Base-by-base conservation (phyloP, 2,888 invertebrate genomes). In the Pyrochroa serraticornis region DNA sequence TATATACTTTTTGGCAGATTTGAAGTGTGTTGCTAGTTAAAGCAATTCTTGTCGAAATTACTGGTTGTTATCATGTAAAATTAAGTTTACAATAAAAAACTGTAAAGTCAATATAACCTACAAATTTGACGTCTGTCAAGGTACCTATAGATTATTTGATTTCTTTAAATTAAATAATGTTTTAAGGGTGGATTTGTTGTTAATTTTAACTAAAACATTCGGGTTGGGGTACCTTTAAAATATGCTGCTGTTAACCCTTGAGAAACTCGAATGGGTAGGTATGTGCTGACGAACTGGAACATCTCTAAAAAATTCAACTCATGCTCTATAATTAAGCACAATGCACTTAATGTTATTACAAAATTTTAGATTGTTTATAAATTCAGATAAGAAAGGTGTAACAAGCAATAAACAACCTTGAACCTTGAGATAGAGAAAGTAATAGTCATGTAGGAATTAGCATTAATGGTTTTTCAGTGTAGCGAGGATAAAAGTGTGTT, bases 201-300 rank as follows among this genome's bases (percentile, higher is more conserved):
- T n/a, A 46, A 46, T 13, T 30, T 9, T 12, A 36, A 7, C 37
- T 52, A 47, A 39, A 7, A 53, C 35, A 51, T 48, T 34, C 34
- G 33, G 37, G 9, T 43, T 34, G 43, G 52, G 66, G 68, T 80
- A 88, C 88, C 85, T 84, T 82, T 83, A 73, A 87, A 88, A 73
- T 88, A 89, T 47, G 84, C 78, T 67, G 85, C 85, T 36, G 87
- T 87, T 59, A 87, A 76, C 72, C 82, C 82, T 73, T 85, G 83
- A 48, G 86, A 82, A 64, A 87, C 76, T 74, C 82, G 79, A 68
- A 81, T 81, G 45, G 87, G 86, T 76, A 88, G 77, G 58, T 83
- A 80, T 75, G 83, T 83, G 46, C 65, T 67, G 41, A 72, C 56
- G 47, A 75, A 68, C 63, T 64, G 71, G 57, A 73, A 65, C 72